Conservation (phyloP, 2,113 vertebrate genomes). For the Alligator sinensis region DNA sequence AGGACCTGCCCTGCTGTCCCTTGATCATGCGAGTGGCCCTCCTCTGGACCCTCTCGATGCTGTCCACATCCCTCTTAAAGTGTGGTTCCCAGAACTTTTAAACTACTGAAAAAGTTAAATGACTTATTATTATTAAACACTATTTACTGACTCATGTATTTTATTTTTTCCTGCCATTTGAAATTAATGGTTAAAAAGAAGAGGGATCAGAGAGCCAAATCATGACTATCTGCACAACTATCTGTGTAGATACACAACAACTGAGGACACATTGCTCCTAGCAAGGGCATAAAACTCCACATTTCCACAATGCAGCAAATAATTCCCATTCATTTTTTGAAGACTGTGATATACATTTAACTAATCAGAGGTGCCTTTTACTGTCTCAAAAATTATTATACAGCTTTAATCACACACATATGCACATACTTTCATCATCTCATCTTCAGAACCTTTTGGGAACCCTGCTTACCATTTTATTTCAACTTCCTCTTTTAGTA, state of each 20-base stretch:
- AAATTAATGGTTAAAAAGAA: no score
- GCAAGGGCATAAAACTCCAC: background rate
- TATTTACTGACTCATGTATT: no score
- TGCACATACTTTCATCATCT: background rate
- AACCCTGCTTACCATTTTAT: background rate
- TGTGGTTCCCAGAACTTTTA: no score
- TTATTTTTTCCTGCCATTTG: no score
- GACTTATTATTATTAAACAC: no score
- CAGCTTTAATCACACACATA: background rate
- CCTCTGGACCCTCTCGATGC: no score
- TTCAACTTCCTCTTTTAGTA: conserved; percentile 23
- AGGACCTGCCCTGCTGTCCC: no score
- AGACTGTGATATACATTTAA: background rate
- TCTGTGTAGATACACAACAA: no score
- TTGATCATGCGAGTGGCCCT: no score
- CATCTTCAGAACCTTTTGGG: background rate
- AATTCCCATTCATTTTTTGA: background rate
- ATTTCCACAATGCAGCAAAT: background rate
- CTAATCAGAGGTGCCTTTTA: background rate
- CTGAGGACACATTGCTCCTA: background rate
- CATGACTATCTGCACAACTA: background rate
- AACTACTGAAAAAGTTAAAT: no score
- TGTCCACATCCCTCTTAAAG: no score
- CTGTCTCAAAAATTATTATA: background rate
- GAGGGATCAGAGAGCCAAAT: background rate